phyloP scores from a whole-genome alignment of 2,797 vertebrate species.

The Syngnathus rostellatus region DNA sequence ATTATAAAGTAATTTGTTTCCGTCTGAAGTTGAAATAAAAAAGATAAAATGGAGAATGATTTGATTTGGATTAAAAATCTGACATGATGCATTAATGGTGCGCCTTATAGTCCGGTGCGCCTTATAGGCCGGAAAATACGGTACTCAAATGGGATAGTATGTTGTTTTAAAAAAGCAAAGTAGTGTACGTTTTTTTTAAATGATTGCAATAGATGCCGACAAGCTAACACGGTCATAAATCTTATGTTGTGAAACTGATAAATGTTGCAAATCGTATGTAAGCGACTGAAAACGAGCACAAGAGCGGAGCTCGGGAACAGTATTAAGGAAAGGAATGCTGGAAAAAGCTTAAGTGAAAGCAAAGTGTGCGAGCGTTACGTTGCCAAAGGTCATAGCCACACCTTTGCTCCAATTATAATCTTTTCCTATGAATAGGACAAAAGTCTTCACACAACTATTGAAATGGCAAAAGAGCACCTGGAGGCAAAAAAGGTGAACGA shows the following conservation, averaged over 20 bases:
- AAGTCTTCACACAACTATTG: neutral
- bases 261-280: neutral
- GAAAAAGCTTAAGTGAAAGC: neutral
- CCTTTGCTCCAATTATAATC: slow-evolving; percentile 9
- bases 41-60: too few species aligned
- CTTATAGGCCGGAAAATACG: too few species aligned
- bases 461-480: neutral
- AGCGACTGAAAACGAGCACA: neutral
- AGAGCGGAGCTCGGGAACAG: neutral
- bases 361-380: slow-evolving; percentile 29
- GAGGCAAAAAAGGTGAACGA: neutral
- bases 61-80: too few species aligned
- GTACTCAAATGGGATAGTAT: neutral
- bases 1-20: too few species aligned
- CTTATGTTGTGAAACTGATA: neutral
- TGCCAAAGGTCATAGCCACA: slow-evolving; percentile 31
- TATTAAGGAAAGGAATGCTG: neutral
- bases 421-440: neutral
- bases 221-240: too few species aligned
- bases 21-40: too few species aligned
- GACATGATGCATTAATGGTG: too few species aligned
- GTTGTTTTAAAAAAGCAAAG: too few species aligned
- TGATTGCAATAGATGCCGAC: neutral
- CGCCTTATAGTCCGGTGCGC: too few species aligned
- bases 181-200: neutral